phyloP scores from a whole-genome alignment of 2,113 vertebrate species.

The Alligator sinensis region DNA sequence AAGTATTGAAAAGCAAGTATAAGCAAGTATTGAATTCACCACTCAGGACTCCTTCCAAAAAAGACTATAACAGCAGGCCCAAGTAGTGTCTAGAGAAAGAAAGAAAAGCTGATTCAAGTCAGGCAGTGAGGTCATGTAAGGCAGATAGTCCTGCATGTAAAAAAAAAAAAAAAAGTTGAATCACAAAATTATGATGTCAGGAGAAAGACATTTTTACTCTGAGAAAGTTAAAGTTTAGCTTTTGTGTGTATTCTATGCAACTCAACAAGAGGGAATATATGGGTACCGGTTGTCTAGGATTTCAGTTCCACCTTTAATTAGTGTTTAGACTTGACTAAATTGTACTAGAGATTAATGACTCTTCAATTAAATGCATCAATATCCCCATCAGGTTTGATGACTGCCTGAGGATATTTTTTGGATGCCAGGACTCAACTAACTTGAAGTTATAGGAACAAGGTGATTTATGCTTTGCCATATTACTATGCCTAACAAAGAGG shows the following conservation, averaged over 20 bases:
- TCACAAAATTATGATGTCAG: background rate
- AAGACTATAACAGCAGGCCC: background rate
- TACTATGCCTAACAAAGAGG: background rate
- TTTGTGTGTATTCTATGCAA: too few species aligned
- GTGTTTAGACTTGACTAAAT: too few species aligned
- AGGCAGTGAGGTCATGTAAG: background rate
- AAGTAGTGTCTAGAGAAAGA: background rate
- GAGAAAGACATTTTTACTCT: background rate
- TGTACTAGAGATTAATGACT: too few species aligned
- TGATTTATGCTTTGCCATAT: background rate
- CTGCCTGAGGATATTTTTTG: background rate
- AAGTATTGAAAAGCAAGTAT: background rate
- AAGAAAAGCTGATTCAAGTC: background rate
- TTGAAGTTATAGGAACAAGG: background rate
- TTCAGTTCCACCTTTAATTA: rapidly evolving
- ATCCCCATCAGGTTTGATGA: too few species aligned
- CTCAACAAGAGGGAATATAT: background rate
- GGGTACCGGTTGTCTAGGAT: background rate
- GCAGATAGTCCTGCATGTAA: background rate
- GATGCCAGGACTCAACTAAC: background rate
- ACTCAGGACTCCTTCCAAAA: rapidly evolving
- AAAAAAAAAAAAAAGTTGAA: background rate
- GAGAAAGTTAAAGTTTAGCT: background rate
- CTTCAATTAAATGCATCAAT: too few species aligned
- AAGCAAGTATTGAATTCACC: background rate